A percentile compares a stretch with the other conserved stretches of the same genome.
These are phyloP conservation scores for Thecophora atra DNA, from an alignment of 2,888 invertebrate species.

Conservation along the genomic window DNA sequence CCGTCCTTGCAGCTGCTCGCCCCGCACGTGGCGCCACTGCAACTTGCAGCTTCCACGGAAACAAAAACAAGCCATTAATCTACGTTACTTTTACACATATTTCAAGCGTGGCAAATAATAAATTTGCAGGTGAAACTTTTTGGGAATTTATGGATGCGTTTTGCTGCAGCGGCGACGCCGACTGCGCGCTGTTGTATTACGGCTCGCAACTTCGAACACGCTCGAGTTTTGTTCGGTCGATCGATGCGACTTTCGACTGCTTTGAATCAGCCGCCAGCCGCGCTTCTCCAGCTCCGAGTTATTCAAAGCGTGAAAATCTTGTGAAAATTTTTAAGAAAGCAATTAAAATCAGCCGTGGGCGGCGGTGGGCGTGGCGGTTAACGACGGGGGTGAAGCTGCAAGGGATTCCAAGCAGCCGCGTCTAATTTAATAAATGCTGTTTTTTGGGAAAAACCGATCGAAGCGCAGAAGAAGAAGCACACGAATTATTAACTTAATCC, in stretches of 20 bases:
- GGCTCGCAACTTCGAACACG: slow-evolving; percentile 14
- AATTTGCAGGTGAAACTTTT: slow-evolving; percentile 38
- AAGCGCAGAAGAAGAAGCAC: background rate
- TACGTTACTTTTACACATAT: slow-evolving; percentile 37
- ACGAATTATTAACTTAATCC: slow-evolving; percentile 18
- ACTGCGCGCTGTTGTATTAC: slow-evolving; percentile 6
- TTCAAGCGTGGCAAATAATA: slow-evolving; percentile 37
- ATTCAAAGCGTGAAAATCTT: background rate
- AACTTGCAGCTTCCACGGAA: slow-evolving; percentile 17
- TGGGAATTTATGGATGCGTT: slow-evolving; percentile 36
- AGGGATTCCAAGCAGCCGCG: background rate
- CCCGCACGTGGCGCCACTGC: slow-evolving; percentile 15
- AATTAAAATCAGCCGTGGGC: background rate
- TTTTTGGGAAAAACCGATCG: background rate
- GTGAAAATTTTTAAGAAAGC: background rate
- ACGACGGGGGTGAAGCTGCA: no score
- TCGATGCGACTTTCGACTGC: background rate
- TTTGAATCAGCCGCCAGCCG: background rate
- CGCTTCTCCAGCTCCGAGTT: background rate
- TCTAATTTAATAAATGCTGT: background rate
- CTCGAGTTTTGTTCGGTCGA: slow-evolving; percentile 10
- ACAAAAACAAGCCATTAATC: slow-evolving; percentile 38
- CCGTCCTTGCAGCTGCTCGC: background rate
- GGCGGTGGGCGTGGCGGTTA: no score
- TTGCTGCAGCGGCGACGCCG: background rate